Base-by-base conservation (phyloP, 2,888 invertebrate genomes). In the Parasteatoda lunata region DNA sequence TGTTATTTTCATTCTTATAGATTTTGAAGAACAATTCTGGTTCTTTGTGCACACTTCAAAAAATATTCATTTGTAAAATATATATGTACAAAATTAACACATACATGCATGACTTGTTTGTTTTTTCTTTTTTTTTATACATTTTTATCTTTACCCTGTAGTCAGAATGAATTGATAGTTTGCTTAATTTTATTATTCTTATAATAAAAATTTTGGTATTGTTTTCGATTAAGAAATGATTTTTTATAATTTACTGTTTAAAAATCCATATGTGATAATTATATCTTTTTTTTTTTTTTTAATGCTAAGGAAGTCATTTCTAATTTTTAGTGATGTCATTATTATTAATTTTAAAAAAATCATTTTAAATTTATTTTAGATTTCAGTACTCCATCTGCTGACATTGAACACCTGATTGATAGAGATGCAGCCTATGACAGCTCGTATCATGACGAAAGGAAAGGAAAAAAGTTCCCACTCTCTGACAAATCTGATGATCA, bases 361-460 rank as follows among this genome's bases (percentile, higher is more conserved):
- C 54, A 68, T 7, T 68, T 68, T 68, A n/a, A 6, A 45, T 30
- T 68, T 15, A 30, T 81, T 65, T 54, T 89, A 92, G 92, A 92
- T 90, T 90, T 92, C 47, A 92, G 92, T 88, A 92, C 91, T 78
- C 91, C 92, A 75, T 92, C 92, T 5, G 90, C 91, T 49, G 92
- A 93, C 89, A 70, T 92, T 76, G 92, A 92, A 89, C 92, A 92
- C 88, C 92, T 92, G 51, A 91, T 91, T 78, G 92, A 93, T 89
- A 91, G 91, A 47, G 92, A 92, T 76, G 92, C 70, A 75, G 84
- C 84, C 30, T 45, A 51, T 49, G 77, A 77, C 9, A 30, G 30
- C 13, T 79, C 86, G 48, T 59, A 84, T 45, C 89, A 88, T 45
- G 77, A 82, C 11, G 84, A 89, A 45, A 49, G 65, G 5, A 73